Evolutionary conservation across 1,140 invertebrate species (phyloP).

Genomic region (Holcopasites calliopsidis): DNA sequence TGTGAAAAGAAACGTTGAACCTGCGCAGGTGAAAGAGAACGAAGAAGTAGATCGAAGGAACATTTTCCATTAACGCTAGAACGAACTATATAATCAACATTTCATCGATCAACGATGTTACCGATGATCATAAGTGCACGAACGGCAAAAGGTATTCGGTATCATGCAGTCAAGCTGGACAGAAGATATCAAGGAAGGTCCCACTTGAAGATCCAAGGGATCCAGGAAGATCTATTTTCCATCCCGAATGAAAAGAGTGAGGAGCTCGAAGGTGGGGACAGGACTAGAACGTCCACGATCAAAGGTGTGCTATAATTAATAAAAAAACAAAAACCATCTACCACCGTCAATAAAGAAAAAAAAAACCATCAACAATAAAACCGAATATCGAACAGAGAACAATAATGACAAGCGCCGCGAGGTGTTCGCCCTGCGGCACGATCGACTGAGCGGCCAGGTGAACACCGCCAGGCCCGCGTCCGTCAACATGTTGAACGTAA

Average conservation of each 20-base stretch:
- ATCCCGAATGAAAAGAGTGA: background rate
- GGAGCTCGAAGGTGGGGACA: background rate
- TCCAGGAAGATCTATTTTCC: background rate
- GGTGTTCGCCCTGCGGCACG: background rate
- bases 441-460: background rate
- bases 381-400: no score
- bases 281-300: no score
- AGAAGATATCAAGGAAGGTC: background rate
- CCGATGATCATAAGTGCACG: no score
- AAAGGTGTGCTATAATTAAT: no score
- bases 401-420: background rate
- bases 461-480: background rate
- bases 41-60: no score
- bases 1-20: background rate
- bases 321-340: no score
- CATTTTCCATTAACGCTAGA: background rate
- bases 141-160: no score
- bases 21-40: no score
- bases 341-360: no score
- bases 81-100: no score
- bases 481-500: constrained; percentile 73
- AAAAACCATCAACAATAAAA: no score
- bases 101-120: background rate
- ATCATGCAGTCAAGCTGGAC: background rate
- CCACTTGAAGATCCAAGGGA: background rate